Evolutionary conservation across 1,140 invertebrate species (phyloP), one percentile per base, ranked within the genome.

Genomic region (Oedothorax gibbosus): DNA sequence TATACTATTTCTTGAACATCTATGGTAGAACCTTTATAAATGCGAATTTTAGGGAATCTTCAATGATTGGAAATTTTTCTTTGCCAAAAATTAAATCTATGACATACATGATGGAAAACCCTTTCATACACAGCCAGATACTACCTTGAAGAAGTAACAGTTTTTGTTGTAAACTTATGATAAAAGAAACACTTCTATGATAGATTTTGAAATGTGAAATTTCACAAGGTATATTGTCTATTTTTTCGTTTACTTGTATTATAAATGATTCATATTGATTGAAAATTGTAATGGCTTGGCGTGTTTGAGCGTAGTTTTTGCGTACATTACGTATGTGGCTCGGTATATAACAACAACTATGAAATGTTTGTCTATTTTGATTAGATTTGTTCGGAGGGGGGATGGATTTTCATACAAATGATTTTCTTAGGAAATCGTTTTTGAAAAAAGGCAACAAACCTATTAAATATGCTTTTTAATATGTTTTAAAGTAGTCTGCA

Each of bases 21-120:
- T 35, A 35, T 5, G 5, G 1, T 35, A 35, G 2, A 15, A 21
- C 12, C 9, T 18, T 49, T 10, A 51, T 49, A 20, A 72, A 72
- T 49, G 10, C 15, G 10, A 72, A 51, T 68, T 21, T 21, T 21
- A 68, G n/a, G 2, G 20, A 15, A 20, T 7, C 35, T n/a, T 15
- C 20, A 72, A 72, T 72, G 53, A 72, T 72, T 53, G 69, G 69
- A 72, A 72, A 72, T 53, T 72, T 72, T 53, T n/a, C 35, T 50
- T 51, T 53, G 8, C 0, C 20, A 18, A 49, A 68, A 9, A 10
- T 72, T 51, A 72, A 72, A 53, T 15, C 53, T 51, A 51, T 72
- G 69, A 54, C 69, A 72, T 35, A 35, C 0, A 72, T 72, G 69
- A 72, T 72, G 69, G 69, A 72, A 72, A 72, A 12, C 69, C 35